Percentiles rank a stretch among this genome's conserved stretches.
phyloP scores from a whole-genome alignment of 1,140 invertebrate genomes.

The Sycophila sp. region DNA sequence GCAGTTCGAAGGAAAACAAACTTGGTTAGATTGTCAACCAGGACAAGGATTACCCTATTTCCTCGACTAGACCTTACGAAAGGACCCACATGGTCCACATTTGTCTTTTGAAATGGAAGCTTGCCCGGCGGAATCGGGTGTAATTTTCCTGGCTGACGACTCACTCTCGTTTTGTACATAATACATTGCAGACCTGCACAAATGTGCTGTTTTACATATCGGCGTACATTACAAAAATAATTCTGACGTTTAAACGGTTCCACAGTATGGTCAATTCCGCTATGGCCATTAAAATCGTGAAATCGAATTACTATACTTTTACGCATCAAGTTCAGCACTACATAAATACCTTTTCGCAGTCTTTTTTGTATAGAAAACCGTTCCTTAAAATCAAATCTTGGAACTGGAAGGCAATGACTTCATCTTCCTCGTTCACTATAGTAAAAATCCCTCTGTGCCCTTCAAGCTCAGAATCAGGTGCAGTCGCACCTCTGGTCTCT shows the following conservation, averaged over 20 bases:
- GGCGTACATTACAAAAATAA: not conserved
- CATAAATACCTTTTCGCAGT: not conserved
- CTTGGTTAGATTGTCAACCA: not conserved
- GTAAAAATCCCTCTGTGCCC: too few relatives aligned
- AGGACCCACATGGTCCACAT: not conserved
- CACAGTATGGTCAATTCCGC: not conserved
- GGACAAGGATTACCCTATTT: constrained; percentile 10
- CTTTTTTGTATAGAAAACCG: constrained; percentile 14
- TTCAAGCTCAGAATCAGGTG: not conserved
- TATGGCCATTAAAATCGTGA: not conserved
- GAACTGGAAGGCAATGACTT: constrained; percentile 1
- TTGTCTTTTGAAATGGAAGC: not conserved
- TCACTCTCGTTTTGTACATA: not conserved
- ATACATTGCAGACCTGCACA: not conserved
- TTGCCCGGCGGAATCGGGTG: not conserved
- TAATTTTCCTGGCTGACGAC: not conserved
- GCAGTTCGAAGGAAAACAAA: not conserved
- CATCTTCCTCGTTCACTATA: not conserved
- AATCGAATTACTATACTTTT: not conserved
- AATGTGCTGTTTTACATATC: not conserved
- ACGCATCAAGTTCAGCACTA: not conserved
- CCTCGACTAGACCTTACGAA: not conserved
- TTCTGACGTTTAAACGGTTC: not conserved
- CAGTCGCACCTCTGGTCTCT: not conserved
- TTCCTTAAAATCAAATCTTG: constrained; percentile 12